These are phyloP conservation scores for Plebejus anna DNA, from an alignment of 2,888 invertebrate species.

Conservation along the genomic window DNA sequence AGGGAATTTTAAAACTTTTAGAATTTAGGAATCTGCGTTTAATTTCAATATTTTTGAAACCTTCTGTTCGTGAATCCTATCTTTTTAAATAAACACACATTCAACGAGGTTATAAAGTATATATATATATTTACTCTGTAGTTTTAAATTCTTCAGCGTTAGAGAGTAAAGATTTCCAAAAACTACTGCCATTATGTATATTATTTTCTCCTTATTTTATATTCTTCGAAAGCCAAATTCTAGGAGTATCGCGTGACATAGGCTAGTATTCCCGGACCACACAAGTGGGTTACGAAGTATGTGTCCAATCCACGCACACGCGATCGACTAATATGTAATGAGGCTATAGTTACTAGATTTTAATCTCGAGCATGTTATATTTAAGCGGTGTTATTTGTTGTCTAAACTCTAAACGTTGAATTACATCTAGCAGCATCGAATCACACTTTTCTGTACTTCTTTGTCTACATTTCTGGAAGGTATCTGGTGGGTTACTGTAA, in stretches of 20 bases:
- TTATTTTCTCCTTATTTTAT: background rate
- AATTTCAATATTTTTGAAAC: too few species aligned
- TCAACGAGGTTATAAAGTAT: too few species aligned
- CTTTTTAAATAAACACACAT: too few species aligned
- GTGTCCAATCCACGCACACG: background rate
- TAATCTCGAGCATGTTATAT: slow-evolving; percentile 34
- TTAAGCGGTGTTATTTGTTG: slow-evolving; percentile 27
- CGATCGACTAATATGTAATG: slow-evolving; percentile 37
- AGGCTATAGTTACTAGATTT: slow-evolving; percentile 32
- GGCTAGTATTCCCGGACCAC: background rate
- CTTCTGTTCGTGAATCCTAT: too few species aligned
- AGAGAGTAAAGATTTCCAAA: background rate
- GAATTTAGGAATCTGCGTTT: too few species aligned
- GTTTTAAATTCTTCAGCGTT: too few species aligned
- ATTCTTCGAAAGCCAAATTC: background rate
- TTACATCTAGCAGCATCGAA: slow-evolving; percentile 37
- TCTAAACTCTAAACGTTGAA: slow-evolving; percentile 28
- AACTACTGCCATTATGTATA: background rate
- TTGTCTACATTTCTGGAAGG: background rate
- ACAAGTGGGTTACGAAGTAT: background rate
- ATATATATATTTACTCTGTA: too few species aligned
- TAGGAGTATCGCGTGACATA: slow-evolving; percentile 6
- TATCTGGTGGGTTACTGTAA: background rate
- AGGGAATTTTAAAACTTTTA: background rate
- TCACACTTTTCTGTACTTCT: background rate